These are phyloP conservation scores for Monodelphis domestica DNA, from an alignment of 2,797 vertebrate species.

Conservation along the genomic window DNA sequence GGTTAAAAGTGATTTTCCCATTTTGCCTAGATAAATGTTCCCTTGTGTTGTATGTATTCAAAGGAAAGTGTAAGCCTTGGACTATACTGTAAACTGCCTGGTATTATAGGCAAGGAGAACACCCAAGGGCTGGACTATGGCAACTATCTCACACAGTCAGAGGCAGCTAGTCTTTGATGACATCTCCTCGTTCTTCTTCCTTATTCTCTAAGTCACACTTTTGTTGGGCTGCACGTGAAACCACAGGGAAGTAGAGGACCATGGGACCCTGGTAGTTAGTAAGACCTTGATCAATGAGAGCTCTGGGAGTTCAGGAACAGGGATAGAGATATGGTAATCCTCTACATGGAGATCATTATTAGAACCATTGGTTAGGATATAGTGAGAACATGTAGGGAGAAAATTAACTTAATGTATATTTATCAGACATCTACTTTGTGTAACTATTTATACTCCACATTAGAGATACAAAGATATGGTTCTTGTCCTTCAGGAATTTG, in stretches of 20 bases:
- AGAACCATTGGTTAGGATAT: no score
- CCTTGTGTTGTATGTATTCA: neutral
- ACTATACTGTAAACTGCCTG: neutral
- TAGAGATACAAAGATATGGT: neutral
- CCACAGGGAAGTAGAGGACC: no score
- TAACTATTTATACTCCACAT: no score
- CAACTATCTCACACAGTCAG: neutral
- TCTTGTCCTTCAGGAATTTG: neutral
- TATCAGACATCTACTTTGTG: no score
- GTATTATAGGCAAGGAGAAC: neutral
- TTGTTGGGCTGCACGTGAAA: neutral
- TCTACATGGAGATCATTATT: no score
- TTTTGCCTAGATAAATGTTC: neutral
- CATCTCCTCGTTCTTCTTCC: neutral
- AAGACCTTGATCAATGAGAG: no score
- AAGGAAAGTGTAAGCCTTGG: neutral
- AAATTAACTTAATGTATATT: no score
- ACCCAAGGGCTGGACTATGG: neutral
- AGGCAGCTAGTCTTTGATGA: neutral
- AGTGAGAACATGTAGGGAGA: no score
- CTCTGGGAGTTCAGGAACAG: no score
- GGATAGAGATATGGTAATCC: no score
- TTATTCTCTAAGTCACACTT: neutral
- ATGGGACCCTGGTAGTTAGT: no score
- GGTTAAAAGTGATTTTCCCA: neutral